These are phyloP conservation scores for Dromaius novaehollandiae DNA, from an alignment of 2,113 vertebrate species.

Conservation along the genomic window DNA sequence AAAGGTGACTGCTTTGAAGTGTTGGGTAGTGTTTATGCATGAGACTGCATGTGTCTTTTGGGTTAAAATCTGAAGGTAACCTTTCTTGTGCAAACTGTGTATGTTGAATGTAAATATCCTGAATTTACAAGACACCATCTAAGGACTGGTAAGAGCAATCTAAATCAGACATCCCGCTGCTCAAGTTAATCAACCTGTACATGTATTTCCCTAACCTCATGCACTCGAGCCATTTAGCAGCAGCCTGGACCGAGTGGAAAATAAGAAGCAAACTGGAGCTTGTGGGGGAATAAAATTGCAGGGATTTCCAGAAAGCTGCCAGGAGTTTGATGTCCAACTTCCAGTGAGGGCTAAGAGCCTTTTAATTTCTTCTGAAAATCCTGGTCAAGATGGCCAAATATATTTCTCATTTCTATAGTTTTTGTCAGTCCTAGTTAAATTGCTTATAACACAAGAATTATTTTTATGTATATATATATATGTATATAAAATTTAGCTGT, in stretches of 20 bases:
- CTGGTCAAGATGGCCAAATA: background rate
- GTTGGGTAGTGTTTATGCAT: background rate
- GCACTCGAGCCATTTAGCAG: background rate
- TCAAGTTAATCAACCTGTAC: background rate
- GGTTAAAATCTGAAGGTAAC: background rate
- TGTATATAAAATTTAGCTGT: slow-evolving; percentile 13
- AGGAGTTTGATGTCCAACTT: background rate
- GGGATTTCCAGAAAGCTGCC: background rate
- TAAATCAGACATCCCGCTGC: background rate
- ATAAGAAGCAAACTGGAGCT: background rate
- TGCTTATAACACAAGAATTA: slow-evolving; percentile 21
- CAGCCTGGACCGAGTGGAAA: background rate
- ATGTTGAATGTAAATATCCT: rapidly evolving
- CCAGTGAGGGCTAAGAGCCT: background rate
- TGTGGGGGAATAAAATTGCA: background rate
- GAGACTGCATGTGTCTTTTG: background rate
- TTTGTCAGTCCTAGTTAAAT: slow-evolving; percentile 25
- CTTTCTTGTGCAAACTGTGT: background rate
- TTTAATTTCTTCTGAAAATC: slow-evolving; percentile 17
- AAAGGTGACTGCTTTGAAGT: slow-evolving; percentile 13
- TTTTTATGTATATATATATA: background rate
- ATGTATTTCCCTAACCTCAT: background rate
- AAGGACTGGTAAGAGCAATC: background rate
- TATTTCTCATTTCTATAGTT: background rate
- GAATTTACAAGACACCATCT: background rate